phyloP scores from a whole-genome alignment of 2,888 invertebrate genomes.

The Cerastis rubricosa region DNA sequence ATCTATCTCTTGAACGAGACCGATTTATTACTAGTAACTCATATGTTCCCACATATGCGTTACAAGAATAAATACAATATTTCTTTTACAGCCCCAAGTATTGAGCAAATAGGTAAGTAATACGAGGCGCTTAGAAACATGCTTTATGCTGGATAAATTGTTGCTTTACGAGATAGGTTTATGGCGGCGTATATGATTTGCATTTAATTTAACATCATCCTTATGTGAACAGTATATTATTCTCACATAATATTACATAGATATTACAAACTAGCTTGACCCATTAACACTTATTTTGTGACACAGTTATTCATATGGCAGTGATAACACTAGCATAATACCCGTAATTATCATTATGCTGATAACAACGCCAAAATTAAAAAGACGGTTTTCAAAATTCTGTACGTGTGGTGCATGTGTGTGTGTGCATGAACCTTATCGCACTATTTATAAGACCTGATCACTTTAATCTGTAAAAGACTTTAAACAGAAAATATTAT shows the following conservation, averaged over 20 bases:
- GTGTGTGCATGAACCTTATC: no score
- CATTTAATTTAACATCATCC: constrained; percentile 37
- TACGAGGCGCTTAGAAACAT: constrained; percentile 12
- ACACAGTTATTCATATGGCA: constrained; percentile 62
- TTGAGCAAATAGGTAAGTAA: constrained; percentile 21
- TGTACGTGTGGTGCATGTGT: no score
- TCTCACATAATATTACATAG: constrained; percentile 31
- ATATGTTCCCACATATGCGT: neutral
- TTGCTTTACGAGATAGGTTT: constrained; percentile 25
- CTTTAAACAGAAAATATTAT: constrained; percentile 26
- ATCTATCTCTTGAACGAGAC: constrained; percentile 28
- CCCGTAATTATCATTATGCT: constrained; percentile 41
- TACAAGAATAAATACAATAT: neutral
- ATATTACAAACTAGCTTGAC: constrained; percentile 60
- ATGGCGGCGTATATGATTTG: constrained; percentile 16
- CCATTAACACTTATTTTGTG: constrained; percentile 69
- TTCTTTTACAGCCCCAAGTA: constrained; percentile 9
- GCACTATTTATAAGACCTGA: constrained; percentile 5
- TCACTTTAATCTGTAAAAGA: constrained; percentile 22
- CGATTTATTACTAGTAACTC: constrained; percentile 12
- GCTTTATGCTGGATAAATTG: constrained; percentile 23
- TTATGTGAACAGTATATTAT: constrained; percentile 4
- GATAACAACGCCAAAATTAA: constrained; percentile 54
- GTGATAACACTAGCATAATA: constrained; percentile 50
- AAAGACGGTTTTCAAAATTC: constrained; percentile 7